Conservation (phyloP, 2,797 vertebrate genomes). For the Acanthiza pusilla region DNA sequence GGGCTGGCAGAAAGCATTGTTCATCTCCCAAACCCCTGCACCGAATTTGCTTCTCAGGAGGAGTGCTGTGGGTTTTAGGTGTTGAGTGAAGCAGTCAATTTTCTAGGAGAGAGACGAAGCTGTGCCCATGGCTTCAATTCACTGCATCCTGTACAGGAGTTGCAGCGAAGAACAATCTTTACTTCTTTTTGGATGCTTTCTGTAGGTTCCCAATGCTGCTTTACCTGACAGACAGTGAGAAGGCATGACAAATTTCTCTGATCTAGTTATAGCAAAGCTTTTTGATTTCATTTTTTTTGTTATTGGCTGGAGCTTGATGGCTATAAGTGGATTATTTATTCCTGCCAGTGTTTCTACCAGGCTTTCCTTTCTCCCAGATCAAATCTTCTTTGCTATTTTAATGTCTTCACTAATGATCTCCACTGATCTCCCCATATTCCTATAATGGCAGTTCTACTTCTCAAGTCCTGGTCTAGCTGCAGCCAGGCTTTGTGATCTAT, state of each 20-base stretch:
- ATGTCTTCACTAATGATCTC: not conserved
- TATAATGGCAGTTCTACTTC: not conserved
- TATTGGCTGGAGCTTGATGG: not conserved
- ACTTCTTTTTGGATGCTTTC: not conserved
- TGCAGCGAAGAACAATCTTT: not conserved
- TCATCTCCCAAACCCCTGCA: not conserved
- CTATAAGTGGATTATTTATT: not conserved
- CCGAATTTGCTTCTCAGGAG: not conserved
- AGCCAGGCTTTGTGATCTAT: not conserved
- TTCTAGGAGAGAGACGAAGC: not conserved
- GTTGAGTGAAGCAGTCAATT: not conserved
- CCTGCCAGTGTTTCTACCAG: not conserved
- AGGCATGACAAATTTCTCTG: not conserved
- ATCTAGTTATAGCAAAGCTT: not conserved
- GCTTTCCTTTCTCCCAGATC: not conserved
- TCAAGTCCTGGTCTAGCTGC: not conserved
- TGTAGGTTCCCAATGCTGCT: not conserved
- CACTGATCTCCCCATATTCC: not conserved
- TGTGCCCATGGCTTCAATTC: not conserved
- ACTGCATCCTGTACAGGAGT: not conserved
- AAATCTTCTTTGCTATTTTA: not conserved
- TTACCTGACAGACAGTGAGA: not conserved
- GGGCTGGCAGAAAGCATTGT: not conserved
- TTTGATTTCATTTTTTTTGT: not conserved
- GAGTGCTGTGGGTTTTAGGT: not conserved